Evolutionary conservation across 2,113 vertebrate species (phyloP).

Genomic region (Antennarius striatus): DNA sequence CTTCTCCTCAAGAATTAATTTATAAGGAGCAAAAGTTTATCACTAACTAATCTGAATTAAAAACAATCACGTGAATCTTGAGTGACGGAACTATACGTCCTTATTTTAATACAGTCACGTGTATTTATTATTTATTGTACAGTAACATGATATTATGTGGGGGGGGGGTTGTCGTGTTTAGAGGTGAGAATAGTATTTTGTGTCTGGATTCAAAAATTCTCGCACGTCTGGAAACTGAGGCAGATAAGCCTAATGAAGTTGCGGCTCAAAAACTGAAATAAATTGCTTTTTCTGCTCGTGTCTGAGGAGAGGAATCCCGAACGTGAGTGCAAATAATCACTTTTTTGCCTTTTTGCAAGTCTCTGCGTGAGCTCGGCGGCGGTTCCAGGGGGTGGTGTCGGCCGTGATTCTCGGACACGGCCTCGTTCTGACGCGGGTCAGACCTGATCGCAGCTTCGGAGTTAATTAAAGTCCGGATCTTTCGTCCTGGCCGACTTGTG

Average conservation of each 20-base stretch:
- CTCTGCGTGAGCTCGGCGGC: slow-evolving; percentile 2
- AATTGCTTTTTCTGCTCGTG: slow-evolving; percentile 38
- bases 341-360: slow-evolving; percentile 4
- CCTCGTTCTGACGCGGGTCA: slow-evolving; percentile 14
- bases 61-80: too few relatives aligned
- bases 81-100: too few relatives aligned
- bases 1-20: too few relatives aligned
- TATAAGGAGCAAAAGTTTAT: too few relatives aligned
- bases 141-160: too few relatives aligned
- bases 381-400: slow-evolving; percentile 18
- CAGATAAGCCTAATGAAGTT: slow-evolving; percentile 55
- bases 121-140: too few relatives aligned
- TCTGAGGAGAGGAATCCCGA: slow-evolving; percentile 11
- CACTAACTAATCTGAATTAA: too few relatives aligned
- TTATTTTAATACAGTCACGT: too few relatives aligned
- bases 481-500: slow-evolving; percentile 28
- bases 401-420: slow-evolving; percentile 6
- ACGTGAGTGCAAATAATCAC: neutral
- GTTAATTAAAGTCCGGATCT: slow-evolving; percentile 53
- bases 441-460: slow-evolving; percentile 19
- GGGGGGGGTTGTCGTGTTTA: neutral
- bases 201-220: slow-evolving; percentile 17
- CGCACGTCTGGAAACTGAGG: slow-evolving; percentile 39
- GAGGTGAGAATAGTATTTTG: slow-evolving; percentile 38
- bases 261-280: slow-evolving; percentile 40